Evolutionary conservation across 2,797 vertebrate genomes (phyloP).

Genomic region (Anniella stebbinsi): DNA sequence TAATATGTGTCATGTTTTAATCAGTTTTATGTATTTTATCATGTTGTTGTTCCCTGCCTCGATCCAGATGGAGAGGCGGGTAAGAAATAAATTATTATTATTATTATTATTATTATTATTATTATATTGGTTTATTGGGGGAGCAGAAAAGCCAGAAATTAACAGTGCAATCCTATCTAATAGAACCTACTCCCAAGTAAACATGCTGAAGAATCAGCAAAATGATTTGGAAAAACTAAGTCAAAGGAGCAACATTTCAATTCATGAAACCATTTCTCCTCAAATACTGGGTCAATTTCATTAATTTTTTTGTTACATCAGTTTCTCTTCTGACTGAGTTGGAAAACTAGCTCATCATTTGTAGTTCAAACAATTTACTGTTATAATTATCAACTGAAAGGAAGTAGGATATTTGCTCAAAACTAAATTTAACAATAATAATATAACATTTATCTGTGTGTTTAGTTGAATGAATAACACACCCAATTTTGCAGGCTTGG

Average conservation of each 20-base stretch:
- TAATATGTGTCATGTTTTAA: too few relatives aligned
- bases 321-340: not conserved
- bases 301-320: not conserved
- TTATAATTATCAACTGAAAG: not conserved
- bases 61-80: too few relatives aligned
- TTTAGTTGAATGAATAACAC: not conserved
- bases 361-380: not conserved
- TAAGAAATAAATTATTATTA: too few relatives aligned
- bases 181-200: not conserved
- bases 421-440: not conserved
- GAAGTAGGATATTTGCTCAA: not conserved
- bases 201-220: not conserved
- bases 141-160: not conserved
- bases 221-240: not conserved
- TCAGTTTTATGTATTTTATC: too few relatives aligned
- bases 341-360: not conserved
- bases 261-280: not conserved
- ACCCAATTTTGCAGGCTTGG: not conserved
- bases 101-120: too few relatives aligned
- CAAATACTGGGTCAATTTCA: not conserved
- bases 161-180: not conserved
- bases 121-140: not conserved
- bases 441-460: not conserved
- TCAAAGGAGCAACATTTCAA: too few relatives aligned
- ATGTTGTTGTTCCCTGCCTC: too few relatives aligned